Evolutionary conservation across 2,797 vertebrate genomes (phyloP), one percentile per base, ranked within the genome.

Genomic region (Sebastes trivittatus): DNA sequence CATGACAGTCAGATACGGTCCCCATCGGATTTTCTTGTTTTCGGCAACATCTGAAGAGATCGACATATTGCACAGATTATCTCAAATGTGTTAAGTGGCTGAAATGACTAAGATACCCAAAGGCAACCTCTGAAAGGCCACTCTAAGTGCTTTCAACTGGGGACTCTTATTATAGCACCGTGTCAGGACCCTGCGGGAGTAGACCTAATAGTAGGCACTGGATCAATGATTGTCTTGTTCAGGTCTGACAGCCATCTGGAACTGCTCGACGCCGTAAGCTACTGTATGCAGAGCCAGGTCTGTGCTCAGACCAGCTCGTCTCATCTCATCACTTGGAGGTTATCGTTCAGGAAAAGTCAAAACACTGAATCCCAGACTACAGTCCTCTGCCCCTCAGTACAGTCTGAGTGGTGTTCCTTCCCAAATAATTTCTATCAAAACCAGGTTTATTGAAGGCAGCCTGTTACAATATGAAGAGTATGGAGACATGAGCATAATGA

Each of bases 171-270:
- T 78, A 81, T 78, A 86, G 86, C 58, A 49, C 30, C 10, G 72
- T 84, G 78, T 86, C 76, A 78, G 75, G 73, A 88, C 81, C 79
- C 73, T 58, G 73, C 2, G 30, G 81, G 56, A 69, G 71, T 1
- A 72, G 77, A 74, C 32, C 81, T 20, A 29, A 80, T 66, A 72
- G 36, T 32, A 76, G 77, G 64, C 71, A 68, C 68, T 30, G 62
- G 74, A 89, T 92, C 83, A 82, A 77, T 84, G 76, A 77, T 49
- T 3, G 80, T 73, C 78, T 69, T 4, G 46, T 80, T 82, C 23
- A 72, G 76, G 75, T 59, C 23, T 59, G 85, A 81, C 75, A 75
- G 63, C 73, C 61, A 80, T 72, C 59, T 66, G 38, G 62, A 78
- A 66, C 61, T 7, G 69, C 61, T 80, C 56, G 6, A 29, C 72